These are phyloP conservation scores for Apostichopus parvimensis DNA, from an alignment of 35 echinoderm and acorn worm genomes.

Conservation along the genomic window DNA sequence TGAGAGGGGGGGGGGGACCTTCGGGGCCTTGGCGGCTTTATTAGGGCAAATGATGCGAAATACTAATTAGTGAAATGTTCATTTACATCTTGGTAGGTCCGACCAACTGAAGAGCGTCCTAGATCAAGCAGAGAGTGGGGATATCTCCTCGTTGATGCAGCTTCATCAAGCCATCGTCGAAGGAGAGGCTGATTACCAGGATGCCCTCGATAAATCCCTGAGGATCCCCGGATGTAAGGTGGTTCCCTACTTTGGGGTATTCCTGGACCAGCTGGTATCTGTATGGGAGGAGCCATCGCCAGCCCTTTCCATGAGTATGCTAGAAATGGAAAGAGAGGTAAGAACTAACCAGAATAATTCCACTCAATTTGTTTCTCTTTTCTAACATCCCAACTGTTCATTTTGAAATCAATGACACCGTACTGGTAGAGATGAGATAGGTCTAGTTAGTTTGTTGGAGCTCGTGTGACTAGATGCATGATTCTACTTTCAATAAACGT, in stretches of 20 bases:
- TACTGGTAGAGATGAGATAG: no score
- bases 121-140: slow-evolving; percentile 57
- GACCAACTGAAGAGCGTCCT: slow-evolving; percentile 55
- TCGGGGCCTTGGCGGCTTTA: no score
- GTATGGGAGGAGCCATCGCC: slow-evolving; percentile 82
- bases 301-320: slow-evolving; percentile 60
- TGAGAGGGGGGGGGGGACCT: no score
- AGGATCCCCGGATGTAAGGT: slow-evolving; percentile 78
- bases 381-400: no score
- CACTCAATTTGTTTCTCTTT: no score
- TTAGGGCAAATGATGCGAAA: no score
- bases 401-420: no score
- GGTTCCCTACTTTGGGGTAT: slow-evolving; percentile 90
- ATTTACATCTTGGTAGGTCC: slow-evolving; percentile 47
- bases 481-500: no score
- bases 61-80: neutral
- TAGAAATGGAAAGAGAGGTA: slow-evolving; percentile 74
- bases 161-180: slow-evolving; percentile 70
- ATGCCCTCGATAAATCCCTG: slow-evolving; percentile 77
- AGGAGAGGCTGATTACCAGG: slow-evolving; percentile 72
- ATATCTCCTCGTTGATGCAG: slow-evolving; percentile 56
- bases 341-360: neutral
- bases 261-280: slow-evolving; percentile 71
- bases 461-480: no score
- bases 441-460: no score